phyloP scores from a whole-genome alignment of 1,140 invertebrate genomes.

The Dendrolimus punctatus region DNA sequence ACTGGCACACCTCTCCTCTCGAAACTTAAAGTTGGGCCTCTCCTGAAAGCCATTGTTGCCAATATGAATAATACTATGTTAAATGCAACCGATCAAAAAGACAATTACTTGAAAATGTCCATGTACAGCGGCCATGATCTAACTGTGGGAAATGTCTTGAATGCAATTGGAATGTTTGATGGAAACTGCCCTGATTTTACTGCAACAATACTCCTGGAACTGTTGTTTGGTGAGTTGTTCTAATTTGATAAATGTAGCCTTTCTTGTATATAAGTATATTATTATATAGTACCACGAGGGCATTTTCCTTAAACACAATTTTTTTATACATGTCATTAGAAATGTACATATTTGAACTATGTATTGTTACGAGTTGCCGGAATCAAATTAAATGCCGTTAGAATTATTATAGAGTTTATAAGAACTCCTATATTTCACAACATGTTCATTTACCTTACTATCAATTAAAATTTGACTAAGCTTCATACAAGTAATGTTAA shows the following conservation, averaged over 20 bases:
- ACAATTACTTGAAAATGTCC: slow-evolving; percentile 74
- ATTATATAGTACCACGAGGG: too few relatives aligned
- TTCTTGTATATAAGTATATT: too few relatives aligned
- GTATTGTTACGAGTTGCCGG: too few relatives aligned
- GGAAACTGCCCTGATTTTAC: slow-evolving; percentile 82
- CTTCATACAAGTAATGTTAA: too few relatives aligned
- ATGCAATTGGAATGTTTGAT: slow-evolving; percentile 82
- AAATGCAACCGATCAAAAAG: slow-evolving; percentile 26
- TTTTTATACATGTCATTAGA: too few relatives aligned
- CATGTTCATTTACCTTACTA: too few relatives aligned
- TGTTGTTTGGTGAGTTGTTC: slow-evolving; percentile 59
- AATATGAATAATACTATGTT: slow-evolving; percentile 71
- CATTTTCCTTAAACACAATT: too few relatives aligned
- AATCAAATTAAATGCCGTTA: too few relatives aligned
- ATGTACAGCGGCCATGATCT: slow-evolving; percentile 89
- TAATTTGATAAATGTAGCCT: neutral
- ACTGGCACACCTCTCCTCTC: slow-evolving; percentile 71
- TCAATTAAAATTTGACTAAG: too few relatives aligned
- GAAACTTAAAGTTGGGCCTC: slow-evolving; percentile 74
- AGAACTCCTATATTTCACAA: too few relatives aligned
- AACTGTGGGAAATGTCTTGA: slow-evolving; percentile 84
- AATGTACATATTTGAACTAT: too few relatives aligned
- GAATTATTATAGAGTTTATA: too few relatives aligned
- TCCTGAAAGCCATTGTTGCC: slow-evolving; percentile 77
- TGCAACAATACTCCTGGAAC: slow-evolving; percentile 81